Base-by-base conservation (phyloP, 2,888 invertebrate species). In the Parasteatoda lunata region DNA sequence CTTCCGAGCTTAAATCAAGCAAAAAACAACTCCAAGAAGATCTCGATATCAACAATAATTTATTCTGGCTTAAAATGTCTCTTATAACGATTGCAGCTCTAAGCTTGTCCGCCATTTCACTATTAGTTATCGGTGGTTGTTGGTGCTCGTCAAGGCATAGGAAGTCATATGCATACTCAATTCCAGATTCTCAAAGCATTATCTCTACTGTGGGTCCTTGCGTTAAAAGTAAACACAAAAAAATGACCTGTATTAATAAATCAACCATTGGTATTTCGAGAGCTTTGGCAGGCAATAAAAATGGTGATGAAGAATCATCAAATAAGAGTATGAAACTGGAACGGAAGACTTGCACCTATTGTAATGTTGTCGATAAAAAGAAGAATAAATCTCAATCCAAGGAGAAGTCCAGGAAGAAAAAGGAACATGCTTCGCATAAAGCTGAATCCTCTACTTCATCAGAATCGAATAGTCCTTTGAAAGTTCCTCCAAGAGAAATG, bases 261-360 rank as follows among this genome's bases (percentile, higher is more conserved):
- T 69, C 68, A 8, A 13, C 13, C 13, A 48, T 48, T 8, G 78
- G 79, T 9, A 64, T 84, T 2, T 48, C 8, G 59, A 78, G 30
- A 4, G 59, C 47, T 4, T 64, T 84, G 3, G 68, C 79, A 4
- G 64, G 48, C 73, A 78, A 84, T 13, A 69, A 73, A 0, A 45
- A 73, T 5, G 64, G 73, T 9, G 81, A 75, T n/a, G 85, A 76
- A 0, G 85, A 86, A 9, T 30, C 15, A 0, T 48, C 66, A 13
- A 71, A 52, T n/a, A 86, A 59, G n/a, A 81, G 77, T 30, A 77
- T 77, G 71, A 86, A 86, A 71, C 48, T 86, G 11, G 75, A 85
- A 11, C 51, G 76, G 51, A 80, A 80, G 80, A 85, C 80, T 80
- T 66, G 73, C 52, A 72, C 72, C n/a, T n/a, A 73, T 4, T 65